Evolutionary conservation across 2,113 vertebrate species (phyloP).

Genomic region (Vidua macroura): DNA sequence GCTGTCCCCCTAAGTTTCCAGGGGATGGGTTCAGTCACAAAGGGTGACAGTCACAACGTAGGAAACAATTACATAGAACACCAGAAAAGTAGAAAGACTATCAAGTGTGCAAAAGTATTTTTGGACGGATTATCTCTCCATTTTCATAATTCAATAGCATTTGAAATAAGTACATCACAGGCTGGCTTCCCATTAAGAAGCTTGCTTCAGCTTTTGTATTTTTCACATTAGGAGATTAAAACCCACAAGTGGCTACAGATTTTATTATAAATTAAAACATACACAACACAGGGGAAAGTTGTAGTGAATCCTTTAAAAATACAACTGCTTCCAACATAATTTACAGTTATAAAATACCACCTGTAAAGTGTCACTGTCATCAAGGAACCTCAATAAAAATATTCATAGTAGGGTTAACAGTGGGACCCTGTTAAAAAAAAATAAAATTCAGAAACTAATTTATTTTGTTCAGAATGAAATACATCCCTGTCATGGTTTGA

Average conservation of each 20-base stretch:
- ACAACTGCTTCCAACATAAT: not conserved
- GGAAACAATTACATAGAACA: not conserved
- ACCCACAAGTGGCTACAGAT: not conserved
- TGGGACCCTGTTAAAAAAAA: not conserved
- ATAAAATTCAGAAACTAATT: not conserved
- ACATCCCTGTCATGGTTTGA: not conserved
- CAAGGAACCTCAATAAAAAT: not conserved
- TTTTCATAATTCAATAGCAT: not conserved
- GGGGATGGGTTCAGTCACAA: no score
- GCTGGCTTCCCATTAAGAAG: not conserved
- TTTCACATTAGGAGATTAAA: not conserved
- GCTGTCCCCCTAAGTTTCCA: no score
- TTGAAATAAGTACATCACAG: not conserved
- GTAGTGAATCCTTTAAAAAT: not conserved
- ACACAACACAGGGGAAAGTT: not conserved
- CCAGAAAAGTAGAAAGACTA: not conserved
- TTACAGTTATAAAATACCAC: not conserved
- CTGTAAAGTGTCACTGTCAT: not conserved
- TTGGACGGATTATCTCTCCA: not conserved
- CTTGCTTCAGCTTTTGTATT: not conserved
- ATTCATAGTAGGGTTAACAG: not conserved
- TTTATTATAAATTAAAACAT: not conserved
- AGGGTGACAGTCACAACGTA: not conserved
- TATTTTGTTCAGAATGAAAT: not conserved
- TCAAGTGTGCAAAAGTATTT: not conserved